Base-by-base conservation (phyloP, 2,888 invertebrate species). In the Drosophila neutralis region DNA sequence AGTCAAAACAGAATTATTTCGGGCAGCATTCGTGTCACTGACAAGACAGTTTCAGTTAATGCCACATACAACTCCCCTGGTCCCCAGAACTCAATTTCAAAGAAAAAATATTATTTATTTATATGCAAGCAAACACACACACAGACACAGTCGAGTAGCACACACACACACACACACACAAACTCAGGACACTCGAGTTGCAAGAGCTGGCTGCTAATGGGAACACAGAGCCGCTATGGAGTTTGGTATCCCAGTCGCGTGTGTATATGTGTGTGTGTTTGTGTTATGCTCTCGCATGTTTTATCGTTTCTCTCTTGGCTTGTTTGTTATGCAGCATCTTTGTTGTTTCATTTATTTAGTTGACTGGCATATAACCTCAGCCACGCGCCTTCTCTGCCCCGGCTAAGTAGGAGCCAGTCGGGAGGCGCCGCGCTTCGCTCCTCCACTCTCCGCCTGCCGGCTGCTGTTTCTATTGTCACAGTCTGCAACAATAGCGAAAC, bases 271-370 rank as follows among this genome's bases (percentile, higher is more conserved):
- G 58, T 69, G 40, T 69, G 48, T 75, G 15, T 60, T 48, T 58
- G 53, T 72, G 53, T 53, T 54, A 27, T 56, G 27, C 56, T 56
- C 56, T 56, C 38, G 56, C 38, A 56, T 56, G 56, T 38, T 56
- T 56, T 56, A 56, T 56, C 56, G 56, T 49, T 56, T 35, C 35
- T 24, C 35, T 53, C 15, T 56, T 56, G 54, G 54, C 54, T 38
- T 56, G 54, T 56, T 24, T 45, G 45, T 45, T 45, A 24, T 56
- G 56, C 56, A 38, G 56, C 66, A 73, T 81, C 78, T 88, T 90
- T 86, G 90, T 85, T 86, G 89, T 86, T 86, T 86, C 85, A 78
- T 90, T 85, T 86, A 86, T 90, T 86, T 88, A 90, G 90, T 90
- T 86, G 85, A 90, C 90, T 86, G 85, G 87, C 86, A 90, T 82